Evolutionary conservation across 2,113 vertebrate species (phyloP), one percentile per base, ranked within the genome.

Genomic region (Rhinolophus ferrumequinum): DNA sequence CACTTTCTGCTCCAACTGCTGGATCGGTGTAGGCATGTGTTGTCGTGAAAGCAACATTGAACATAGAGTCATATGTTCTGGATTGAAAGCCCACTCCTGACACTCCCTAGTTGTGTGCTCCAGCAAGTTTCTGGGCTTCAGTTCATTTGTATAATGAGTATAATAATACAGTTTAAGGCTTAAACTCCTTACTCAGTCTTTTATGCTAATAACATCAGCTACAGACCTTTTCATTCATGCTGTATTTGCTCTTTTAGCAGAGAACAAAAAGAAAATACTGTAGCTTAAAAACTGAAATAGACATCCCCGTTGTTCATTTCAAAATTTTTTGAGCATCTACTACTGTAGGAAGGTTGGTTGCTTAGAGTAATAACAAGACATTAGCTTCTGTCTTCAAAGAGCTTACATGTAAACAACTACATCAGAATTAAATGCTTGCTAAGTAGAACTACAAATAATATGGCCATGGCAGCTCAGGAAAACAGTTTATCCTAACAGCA

Each of bases 321-420:
- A 80, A 84, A 93, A 22, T 22, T 62, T 95, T 33, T 69, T 58
- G 44, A 69, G 6, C 22, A 93, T 8, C 38, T 28, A 26, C 7
- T 73, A 21, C 44, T 84, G 1, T 44, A 82, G 18, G 66, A 82
- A 67, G 4, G 6, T 60, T 92, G 54, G 30, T 75, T 94, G 41
- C 80, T 89, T 83, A 81, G 38, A 82, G 13, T n/a, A n/a, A 93
- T 30, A 73, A 85, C 73, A 93, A 91, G 28, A 91, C 50, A 60
- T 85, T 73, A 79, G 52, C 70, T 52, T 87, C 14, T 80, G 21
- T 75, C 76, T 92, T 94, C 52, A 94, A 70, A 95, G 30, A 88
- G 22, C 9, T 87, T 80, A 56, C 30, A 66, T 30, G 38, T 35
- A 70, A 93, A 92, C 44, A 77, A 13, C 35, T 84, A 85, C 81